phyloP scores from a whole-genome alignment of 2,797 vertebrate species.

The Salmo trutta region DNA sequence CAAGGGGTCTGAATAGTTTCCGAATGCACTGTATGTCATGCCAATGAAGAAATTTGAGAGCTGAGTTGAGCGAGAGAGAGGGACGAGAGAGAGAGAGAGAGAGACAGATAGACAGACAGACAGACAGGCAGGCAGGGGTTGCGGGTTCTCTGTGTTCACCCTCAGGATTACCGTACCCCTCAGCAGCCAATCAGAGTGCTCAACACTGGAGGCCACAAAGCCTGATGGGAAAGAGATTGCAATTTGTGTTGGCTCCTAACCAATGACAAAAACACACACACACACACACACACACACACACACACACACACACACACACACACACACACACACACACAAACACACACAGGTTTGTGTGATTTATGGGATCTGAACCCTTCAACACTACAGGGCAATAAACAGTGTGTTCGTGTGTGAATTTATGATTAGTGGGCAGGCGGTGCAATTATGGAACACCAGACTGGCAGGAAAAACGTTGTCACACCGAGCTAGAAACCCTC shows the following conservation, averaged over 20 bases:
- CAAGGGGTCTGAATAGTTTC: no score
- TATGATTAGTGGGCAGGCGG: slow-evolving; percentile 92
- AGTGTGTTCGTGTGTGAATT: slow-evolving; percentile 44
- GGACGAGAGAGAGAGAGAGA: no score
- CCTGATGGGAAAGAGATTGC: slow-evolving; percentile 32
- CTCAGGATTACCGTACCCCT: slow-evolving; percentile 25
- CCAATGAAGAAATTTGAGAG: no score
- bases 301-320: no score
- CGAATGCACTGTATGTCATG: no score
- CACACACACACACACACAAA: neutral
- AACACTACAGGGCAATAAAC: neutral
- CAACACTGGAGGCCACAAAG: slow-evolving; percentile 23
- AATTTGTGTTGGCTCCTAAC: slow-evolving; percentile 36
- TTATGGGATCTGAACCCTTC: slow-evolving; percentile 43
- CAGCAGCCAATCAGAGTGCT: slow-evolving; percentile 37
- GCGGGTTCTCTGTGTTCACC: slow-evolving; percentile 9
- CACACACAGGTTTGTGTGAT: slow-evolving; percentile 28
- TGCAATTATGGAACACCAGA: slow-evolving; percentile 97
- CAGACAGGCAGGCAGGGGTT: neutral
- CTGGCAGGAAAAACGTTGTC: slow-evolving; percentile 98
- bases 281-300: neutral
- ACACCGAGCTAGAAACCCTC: slow-evolving; percentile 95
- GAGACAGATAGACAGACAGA: slow-evolving; percentile 22
- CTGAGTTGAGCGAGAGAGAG: no score
- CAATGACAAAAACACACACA: slow-evolving; percentile 22